Percentiles rank a stretch among this genome's conserved stretches.
Conservation (phyloP, 2,797 vertebrate species). For the Dipus sagitta region DNA sequence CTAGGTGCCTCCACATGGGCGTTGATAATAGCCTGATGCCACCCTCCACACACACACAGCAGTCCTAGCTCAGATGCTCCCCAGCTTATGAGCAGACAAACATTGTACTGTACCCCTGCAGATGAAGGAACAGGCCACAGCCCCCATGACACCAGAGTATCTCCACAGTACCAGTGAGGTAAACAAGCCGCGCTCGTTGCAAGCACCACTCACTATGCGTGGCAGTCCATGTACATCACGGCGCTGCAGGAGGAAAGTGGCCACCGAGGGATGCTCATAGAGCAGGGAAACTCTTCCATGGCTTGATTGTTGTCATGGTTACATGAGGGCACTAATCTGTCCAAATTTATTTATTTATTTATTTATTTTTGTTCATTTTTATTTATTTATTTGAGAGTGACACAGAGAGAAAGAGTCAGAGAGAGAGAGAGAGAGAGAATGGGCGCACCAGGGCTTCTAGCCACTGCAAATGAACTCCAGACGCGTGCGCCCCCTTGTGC, state of each 20-base stretch:
- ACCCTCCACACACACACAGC: not conserved
- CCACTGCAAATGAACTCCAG: no score
- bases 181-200: not conserved
- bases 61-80: not conserved
- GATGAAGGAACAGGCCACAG: not conserved
- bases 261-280: no score
- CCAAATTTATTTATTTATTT: not conserved
- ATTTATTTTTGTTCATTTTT: no score
- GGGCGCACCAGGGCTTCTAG: no score
- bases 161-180: not conserved
- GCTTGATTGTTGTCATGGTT: not conserved
- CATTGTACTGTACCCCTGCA: not conserved
- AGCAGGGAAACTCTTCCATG: not conserved
- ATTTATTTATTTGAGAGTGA: no score
- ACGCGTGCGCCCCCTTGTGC: no score
- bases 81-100: not conserved
- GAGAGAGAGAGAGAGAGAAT: no score
- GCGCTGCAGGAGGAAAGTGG: not conserved
- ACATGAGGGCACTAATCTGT: not conserved
- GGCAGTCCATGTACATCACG: rapidly evolving
- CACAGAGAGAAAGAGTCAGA: no score
- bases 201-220: rapidly evolving
- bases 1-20: not conserved
- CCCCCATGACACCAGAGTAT: rapidly evolving
- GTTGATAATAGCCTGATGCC: not conserved